Conservation (phyloP, 2,797 vertebrate genomes). For the Agapornis canus region DNA sequence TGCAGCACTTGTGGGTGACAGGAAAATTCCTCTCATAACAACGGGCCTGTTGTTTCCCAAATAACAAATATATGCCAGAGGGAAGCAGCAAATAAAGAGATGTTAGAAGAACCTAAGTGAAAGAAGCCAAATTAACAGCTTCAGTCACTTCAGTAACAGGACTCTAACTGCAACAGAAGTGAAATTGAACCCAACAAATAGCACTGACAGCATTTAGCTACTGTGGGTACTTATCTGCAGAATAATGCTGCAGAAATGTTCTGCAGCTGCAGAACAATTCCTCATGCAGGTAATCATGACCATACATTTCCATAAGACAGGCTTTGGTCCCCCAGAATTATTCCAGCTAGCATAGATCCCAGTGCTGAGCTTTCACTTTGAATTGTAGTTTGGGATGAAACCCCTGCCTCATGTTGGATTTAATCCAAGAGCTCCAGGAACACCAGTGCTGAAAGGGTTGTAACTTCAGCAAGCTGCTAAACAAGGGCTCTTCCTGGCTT, state of each 20-base stretch:
- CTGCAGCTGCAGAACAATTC: neutral
- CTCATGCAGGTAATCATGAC: neutral
- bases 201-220: neutral
- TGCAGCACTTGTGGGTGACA: neutral
- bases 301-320: rapidly evolving
- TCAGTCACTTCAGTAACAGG: neutral
- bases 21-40: constrained; percentile 5
- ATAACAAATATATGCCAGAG: neutral
- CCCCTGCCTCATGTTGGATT: neutral
- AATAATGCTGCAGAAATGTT: too few species aligned
- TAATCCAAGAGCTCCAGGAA: neutral
- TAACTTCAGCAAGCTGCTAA: neutral
- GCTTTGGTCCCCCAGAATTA: neutral
- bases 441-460: neutral
- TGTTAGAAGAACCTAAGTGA: neutral
- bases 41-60: neutral
- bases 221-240: neutral
- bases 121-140: neutral
- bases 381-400: neutral
- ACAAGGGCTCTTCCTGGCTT: neutral
- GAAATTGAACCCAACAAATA: neutral
- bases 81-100: neutral
- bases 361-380: neutral
- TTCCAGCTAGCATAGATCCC: neutral
- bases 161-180: neutral